Base-by-base conservation (phyloP, 2,797 vertebrate genomes). In the Passerculus sandwichensis region DNA sequence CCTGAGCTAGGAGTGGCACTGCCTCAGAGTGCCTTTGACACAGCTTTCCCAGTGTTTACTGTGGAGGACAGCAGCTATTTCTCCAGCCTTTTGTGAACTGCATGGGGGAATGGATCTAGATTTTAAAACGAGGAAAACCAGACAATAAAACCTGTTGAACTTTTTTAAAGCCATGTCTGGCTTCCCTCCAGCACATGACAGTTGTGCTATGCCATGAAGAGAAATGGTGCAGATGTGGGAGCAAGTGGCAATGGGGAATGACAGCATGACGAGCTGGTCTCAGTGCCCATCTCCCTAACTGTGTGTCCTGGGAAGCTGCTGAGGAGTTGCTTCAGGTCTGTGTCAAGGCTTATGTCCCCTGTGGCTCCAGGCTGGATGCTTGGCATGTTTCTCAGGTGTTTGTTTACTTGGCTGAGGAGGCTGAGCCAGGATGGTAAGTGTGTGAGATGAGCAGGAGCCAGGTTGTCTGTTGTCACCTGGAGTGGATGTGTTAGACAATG, bases 221-320 rank as follows among this genome's bases (percentile, higher is more conserved):
- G 44, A 69, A 62, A 38, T 42, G 26, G 64, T 64, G 34, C 38
- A 82, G 23, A 44, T 26, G 9, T 32, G 51, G 67, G 47, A 86
- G 12, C 1, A 13, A 75, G 89, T 4, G 4, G n/a, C 0, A 0
- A 4, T 50, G 50, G 47, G n/a, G 47, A 62, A 27, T 22, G 47
- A 54, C 69, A 64, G 30, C 0, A 0, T 50, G 50, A 53, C 19
- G 62, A 74, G 21, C 40, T 77, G 64, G 48, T 3, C 1, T 59
- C 18, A 26, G 45, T 1, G 1, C 29, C 42, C 40, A 15, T 57
- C 38, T 88, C 69, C 40, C 10, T 54, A 17, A 8, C 32, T 30
- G 21, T 44, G 23, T 56, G 20, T 54, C 26, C 44, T 91, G 82
- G 74, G 50, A 87, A 89, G 71, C 50, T 69, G 73, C 45, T 77